Conservation (phyloP, 2,797 vertebrate species). For the Cryptoprocta ferox region DNA sequence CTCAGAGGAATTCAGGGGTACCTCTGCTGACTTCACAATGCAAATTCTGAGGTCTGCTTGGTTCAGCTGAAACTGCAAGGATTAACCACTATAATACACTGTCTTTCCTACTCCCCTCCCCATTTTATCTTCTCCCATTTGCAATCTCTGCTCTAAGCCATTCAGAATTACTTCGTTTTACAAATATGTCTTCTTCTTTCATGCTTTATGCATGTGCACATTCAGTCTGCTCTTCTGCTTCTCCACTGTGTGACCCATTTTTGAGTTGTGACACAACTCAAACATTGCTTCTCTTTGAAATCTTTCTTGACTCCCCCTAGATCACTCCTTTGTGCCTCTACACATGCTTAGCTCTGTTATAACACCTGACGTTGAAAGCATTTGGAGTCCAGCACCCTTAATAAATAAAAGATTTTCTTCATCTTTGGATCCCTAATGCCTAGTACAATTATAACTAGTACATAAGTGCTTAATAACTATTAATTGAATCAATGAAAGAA, state of each 20-base stretch:
- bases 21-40: neutral
- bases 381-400: neutral
- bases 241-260: neutral
- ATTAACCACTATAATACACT: neutral
- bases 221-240: neutral
- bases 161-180: neutral
- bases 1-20: neutral
- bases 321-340: neutral
- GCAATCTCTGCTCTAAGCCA: neutral
- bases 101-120: neutral
- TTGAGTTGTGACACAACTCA: neutral
- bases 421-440: conserved; percentile 12
- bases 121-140: neutral
- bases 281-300: neutral
- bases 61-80: neutral
- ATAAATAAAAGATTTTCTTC: conserved; percentile 24
- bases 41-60: neutral
- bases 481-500: conserved; percentile 6
- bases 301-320: neutral
- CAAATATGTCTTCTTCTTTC: neutral
- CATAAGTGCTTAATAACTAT: conserved; percentile 23
- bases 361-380: neutral
- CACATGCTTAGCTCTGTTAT: neutral
- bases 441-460: neutral
- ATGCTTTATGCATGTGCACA: neutral